Percentiles rank a stretch among this genome's conserved stretches.
These are phyloP conservation scores for Manis javanica DNA, from an alignment of 2,797 vertebrate species.

Conservation along the genomic window DNA sequence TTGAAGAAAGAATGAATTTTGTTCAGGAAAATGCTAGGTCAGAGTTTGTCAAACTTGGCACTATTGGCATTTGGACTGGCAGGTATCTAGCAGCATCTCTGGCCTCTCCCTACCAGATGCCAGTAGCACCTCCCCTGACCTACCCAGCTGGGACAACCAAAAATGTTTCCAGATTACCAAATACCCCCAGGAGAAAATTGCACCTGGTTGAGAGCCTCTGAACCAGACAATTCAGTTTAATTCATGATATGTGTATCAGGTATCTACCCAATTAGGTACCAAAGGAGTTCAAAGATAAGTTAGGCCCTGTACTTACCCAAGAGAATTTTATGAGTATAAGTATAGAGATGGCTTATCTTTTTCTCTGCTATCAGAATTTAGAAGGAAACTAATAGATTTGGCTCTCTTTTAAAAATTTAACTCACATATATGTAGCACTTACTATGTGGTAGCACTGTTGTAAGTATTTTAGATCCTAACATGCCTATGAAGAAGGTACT, in stretches of 20 bases:
- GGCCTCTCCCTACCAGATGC: constrained; percentile 26
- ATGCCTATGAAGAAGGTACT: constrained; percentile 4
- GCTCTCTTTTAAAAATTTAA: constrained; percentile 48
- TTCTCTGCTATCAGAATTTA: constrained; percentile 42
- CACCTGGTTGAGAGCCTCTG: constrained; percentile 7
- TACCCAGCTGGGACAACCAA: constrained; percentile 20
- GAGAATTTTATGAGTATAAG: constrained; percentile 59
- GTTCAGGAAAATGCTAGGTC: constrained; percentile 4
- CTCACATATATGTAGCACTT: constrained; percentile 7
- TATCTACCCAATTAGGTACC: constrained; percentile 39
- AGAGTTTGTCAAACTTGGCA: constrained; percentile 44
- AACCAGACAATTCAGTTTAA: not conserved
- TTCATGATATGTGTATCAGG: not conserved
- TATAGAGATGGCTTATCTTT: constrained; percentile 47
- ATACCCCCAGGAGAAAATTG: not conserved
- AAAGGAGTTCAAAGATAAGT: constrained; percentile 40
- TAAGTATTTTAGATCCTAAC: constrained; percentile 42
- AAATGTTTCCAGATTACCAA: constrained; percentile 34
- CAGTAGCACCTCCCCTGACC: not conserved
- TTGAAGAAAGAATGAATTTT: constrained; percentile 52
- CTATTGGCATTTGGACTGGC: not conserved
- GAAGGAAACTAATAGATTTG: constrained; percentile 44
- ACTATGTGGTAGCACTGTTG: constrained; percentile 1
- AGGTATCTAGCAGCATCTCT: not conserved
- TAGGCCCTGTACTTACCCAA: constrained; percentile 45